These are phyloP conservation scores for Ranitomeya variabilis DNA, from an alignment of 2,113 vertebrate genomes.

Conservation along the genomic window DNA sequence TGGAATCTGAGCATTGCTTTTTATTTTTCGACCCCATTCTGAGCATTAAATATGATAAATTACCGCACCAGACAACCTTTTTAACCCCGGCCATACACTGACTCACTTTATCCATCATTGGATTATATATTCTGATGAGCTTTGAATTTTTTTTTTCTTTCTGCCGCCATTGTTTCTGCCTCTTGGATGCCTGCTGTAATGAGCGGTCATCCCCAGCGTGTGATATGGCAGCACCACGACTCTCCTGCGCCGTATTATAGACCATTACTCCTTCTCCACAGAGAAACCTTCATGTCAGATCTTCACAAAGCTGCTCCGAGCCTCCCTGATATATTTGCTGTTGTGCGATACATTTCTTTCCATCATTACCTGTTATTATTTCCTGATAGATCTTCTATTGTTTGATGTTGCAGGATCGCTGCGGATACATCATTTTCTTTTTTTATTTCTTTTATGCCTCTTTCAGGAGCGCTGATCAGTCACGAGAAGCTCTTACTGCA, in stretches of 20 bases:
- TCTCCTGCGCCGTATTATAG: background rate
- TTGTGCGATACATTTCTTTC: background rate
- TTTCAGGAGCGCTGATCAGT: slow-evolving; percentile 85
- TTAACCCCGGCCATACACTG: too few species aligned
- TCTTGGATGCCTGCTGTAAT: background rate
- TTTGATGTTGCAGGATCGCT: background rate
- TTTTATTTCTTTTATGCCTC: slow-evolving; percentile 12
- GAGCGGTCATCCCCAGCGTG: background rate
- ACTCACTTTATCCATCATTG: too few species aligned
- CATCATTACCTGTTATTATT: background rate
- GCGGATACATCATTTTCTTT: slow-evolving; percentile 32
- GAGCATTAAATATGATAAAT: too few species aligned
- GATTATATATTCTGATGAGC: background rate
- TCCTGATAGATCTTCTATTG: background rate
- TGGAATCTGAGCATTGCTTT: too few species aligned
- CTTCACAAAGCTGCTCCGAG: background rate
- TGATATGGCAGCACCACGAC: too few species aligned
- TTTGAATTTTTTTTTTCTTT: background rate
- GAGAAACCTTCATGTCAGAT: background rate
- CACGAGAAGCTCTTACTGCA: slow-evolving; percentile 93
- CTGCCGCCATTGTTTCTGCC: background rate
- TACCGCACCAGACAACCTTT: too few species aligned
- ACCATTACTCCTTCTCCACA: background rate
- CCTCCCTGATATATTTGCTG: background rate
- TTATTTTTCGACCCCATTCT: too few species aligned